Evolutionary conservation across 2,113 vertebrate species (phyloP).

Genomic region (Xerus inauris): DNA sequence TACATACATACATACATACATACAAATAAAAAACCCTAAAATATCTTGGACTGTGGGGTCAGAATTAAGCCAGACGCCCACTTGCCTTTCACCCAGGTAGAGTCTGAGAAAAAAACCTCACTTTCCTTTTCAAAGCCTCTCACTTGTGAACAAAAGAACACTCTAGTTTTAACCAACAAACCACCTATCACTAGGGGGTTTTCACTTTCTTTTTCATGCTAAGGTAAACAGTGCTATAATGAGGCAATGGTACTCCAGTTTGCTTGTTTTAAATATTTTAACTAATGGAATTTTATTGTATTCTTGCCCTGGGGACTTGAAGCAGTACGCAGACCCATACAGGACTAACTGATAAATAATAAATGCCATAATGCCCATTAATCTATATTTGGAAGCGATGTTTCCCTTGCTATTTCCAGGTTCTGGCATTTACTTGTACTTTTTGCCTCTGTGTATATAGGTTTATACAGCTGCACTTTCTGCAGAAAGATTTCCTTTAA

Average conservation of each 20-base stretch:
- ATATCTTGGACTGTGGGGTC: not conserved
- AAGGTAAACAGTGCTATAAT: not conserved
- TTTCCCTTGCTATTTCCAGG: not conserved
- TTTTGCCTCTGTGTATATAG: not conserved
- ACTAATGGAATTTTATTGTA: constrained; percentile 64
- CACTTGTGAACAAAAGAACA: not conserved
- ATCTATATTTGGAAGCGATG: constrained; percentile 59
- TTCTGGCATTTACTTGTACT: constrained; percentile 52
- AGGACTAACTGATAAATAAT: constrained; percentile 59
- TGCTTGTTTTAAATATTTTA: constrained; percentile 67
- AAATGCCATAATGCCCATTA: constrained; percentile 43
- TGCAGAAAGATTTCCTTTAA: constrained; percentile 41
- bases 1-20: too few species aligned
- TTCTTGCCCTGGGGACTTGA: constrained; percentile 31
- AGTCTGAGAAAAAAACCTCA: not conserved
- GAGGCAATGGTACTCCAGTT: not conserved
- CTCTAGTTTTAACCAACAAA: not conserved
- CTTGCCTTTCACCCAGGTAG: not conserved
- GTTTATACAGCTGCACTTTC: constrained; percentile 11
- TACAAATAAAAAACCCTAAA: not conserved
- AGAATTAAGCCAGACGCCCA: not conserved
- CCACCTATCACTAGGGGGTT: not conserved
- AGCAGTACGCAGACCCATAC: not conserved
- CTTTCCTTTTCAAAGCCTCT: not conserved
- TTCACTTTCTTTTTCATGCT: not conserved